phyloP scores from a whole-genome alignment of 2,113 vertebrate genomes.

The Albula goreensis region DNA sequence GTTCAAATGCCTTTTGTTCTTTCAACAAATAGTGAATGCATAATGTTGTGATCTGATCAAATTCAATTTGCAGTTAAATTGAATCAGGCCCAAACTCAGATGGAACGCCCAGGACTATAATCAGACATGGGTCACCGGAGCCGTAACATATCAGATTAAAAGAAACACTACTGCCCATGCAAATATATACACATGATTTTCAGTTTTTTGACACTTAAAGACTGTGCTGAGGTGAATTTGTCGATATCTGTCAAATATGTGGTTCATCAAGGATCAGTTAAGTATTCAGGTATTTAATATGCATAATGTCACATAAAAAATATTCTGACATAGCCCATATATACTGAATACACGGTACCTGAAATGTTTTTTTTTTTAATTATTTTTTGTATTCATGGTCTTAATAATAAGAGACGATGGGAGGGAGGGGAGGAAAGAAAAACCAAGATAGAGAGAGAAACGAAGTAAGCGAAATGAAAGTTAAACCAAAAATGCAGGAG shows the following conservation, averaged over 20 bases:
- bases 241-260: background rate
- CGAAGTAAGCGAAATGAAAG: constrained; percentile 45
- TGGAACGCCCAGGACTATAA: background rate
- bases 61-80: background rate
- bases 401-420: constrained; percentile 17
- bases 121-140: background rate
- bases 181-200: too few species aligned
- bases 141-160: too few species aligned
- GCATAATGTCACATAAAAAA: too few species aligned
- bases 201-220: background rate
- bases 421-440: constrained; percentile 26
- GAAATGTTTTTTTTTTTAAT: too few species aligned
- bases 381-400: background rate
- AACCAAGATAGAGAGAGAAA: background rate
- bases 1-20: background rate
- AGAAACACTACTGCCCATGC: too few species aligned
- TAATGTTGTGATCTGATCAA: background rate
- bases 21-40: background rate
- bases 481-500: constrained; percentile 54
- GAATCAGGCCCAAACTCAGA: background rate
- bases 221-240: background rate
- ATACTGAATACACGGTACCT: too few species aligned
- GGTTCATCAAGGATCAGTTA: background rate
- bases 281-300: background rate
- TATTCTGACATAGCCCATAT: too few species aligned